Evolutionary conservation across 2,113 vertebrate species (phyloP), one percentile per base, ranked within the genome.

Genomic region (Ammospiza caudacuta): DNA sequence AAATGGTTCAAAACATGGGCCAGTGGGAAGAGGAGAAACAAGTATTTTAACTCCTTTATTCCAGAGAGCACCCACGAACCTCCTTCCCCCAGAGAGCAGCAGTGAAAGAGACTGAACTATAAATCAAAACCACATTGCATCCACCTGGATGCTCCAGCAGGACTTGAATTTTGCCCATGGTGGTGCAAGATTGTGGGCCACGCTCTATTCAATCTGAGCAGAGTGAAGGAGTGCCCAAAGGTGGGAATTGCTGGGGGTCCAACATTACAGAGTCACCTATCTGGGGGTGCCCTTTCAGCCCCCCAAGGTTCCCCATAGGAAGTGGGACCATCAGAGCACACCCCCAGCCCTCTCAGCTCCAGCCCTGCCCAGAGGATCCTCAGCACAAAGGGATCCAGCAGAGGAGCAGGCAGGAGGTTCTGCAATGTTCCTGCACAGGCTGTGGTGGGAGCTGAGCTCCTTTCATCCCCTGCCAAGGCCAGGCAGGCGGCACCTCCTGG

Each of bases 1-100:
- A 63, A 74, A 92, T 1, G 19, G 39, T 91, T 85, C 91, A 95
- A 79, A 95, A 89, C 78, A 29, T 1, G 4, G 92, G 95, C 86
- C 72, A 86, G 94, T 49, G 70, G 83, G 80, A 87, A 96, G 91
- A 88, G 28, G 33, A 95, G 57, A 72, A 94, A 84, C 70, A 35
- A 79, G 51, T 29, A 57, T 79, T 87, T 89, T 44, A 87, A 76
- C 51, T 69, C 2, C 58, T 79, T 64, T 67, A 64, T 68, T 67
- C 44, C 77, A 47, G 64, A 69, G 33, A 70, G 68, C 21, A 4
- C 11, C 66, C 33, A n/a, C 3, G 5, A 90, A 64, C 16, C 82
- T 88, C 51, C 37, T n/a, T 61, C 29, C 33, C 59, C 24, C 2
- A 0, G 21, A 68, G 35, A 57, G 5, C 0, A 0, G 33, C 0